These are phyloP conservation scores for Pitta sordida DNA, from an alignment of 2,113 vertebrate genomes.

Conservation along the genomic window DNA sequence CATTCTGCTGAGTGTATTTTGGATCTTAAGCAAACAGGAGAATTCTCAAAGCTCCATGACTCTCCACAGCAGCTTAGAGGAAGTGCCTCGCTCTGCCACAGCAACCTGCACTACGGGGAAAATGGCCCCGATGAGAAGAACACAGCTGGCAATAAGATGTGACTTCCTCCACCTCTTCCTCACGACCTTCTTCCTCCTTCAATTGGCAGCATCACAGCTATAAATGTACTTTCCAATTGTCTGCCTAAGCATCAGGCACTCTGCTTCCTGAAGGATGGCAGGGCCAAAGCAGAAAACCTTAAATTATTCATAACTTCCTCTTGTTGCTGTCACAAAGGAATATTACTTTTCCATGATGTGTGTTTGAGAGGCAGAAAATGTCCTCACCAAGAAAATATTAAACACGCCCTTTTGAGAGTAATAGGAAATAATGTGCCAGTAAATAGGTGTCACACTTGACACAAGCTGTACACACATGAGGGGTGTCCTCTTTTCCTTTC, in stretches of 20 bases:
- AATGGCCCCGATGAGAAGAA: neutral
- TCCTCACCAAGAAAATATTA: neutral
- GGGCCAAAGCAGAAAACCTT: slow-evolving; percentile 25
- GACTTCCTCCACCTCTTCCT: neutral
- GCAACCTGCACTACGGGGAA: neutral
- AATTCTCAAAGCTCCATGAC: neutral
- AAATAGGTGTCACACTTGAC: slow-evolving; percentile 38
- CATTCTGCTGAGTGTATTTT: neutral
- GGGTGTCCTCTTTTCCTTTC: neutral
- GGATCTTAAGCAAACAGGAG: neutral
- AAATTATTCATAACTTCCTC: slow-evolving; percentile 50
- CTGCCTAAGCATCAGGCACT: neutral
- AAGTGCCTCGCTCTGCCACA: neutral
- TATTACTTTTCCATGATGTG: slow-evolving; percentile 34
- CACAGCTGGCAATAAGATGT: neutral
- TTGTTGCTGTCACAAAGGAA: slow-evolving; percentile 13
- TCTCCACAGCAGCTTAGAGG: neutral
- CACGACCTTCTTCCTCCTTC: neutral
- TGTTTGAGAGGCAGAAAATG: slow-evolving; percentile 3
- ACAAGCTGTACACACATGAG: neutral
- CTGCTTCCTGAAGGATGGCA: slow-evolving; percentile 1
- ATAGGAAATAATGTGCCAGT: neutral
- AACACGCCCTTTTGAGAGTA: neutral
- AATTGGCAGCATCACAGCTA: neutral
- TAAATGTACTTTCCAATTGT: neutral